Evolutionary conservation across 1,140 invertebrate genomes (phyloP).

Genomic region (Pinna nobilis): DNA sequence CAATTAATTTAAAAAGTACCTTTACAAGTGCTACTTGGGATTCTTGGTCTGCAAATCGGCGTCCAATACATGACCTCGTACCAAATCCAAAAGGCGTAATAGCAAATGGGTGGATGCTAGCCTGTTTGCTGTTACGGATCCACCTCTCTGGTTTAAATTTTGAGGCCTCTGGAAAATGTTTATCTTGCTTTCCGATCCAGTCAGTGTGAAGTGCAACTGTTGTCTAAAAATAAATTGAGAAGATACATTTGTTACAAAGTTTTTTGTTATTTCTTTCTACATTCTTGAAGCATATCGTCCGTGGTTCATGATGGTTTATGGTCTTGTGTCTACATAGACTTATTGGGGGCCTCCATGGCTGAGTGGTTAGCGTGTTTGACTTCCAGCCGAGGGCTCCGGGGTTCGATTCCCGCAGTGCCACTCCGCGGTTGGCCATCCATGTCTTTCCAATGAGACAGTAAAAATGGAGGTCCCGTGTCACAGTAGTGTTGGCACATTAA

Average conservation of each 20-base stretch:
- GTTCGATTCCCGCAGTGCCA: too few relatives aligned
- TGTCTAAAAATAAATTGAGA: constrained; percentile 72
- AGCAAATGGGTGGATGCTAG: constrained; percentile 82
- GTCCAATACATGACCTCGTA: constrained; percentile 88
- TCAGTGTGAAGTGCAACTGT: constrained; percentile 45
- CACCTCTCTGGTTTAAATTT: constrained; percentile 61
- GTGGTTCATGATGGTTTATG: background rate
- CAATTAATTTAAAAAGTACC: constrained; percentile 76
- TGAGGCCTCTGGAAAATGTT: constrained; percentile 41
- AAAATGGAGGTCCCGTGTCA: too few relatives aligned
- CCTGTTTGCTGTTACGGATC: constrained; percentile 73
- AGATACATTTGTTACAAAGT: background rate
- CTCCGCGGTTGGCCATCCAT: too few relatives aligned
- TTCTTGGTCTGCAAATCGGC: constrained; percentile 91
- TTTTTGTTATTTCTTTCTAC: background rate
- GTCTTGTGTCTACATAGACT: too few relatives aligned
- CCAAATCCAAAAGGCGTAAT: constrained; percentile 93
- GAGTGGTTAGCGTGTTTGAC: too few relatives aligned
- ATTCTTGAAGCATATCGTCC: background rate
- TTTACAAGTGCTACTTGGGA: constrained; percentile 85
- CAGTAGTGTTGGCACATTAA: too few relatives aligned
- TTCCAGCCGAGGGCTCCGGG: too few relatives aligned
- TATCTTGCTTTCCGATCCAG: constrained; percentile 24
- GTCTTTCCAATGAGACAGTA: too few relatives aligned
- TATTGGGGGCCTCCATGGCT: too few relatives aligned